Evolutionary conservation across 2,888 invertebrate species (phyloP), one percentile per base, ranked within the genome.

Genomic region (Dynastes grantii): DNA sequence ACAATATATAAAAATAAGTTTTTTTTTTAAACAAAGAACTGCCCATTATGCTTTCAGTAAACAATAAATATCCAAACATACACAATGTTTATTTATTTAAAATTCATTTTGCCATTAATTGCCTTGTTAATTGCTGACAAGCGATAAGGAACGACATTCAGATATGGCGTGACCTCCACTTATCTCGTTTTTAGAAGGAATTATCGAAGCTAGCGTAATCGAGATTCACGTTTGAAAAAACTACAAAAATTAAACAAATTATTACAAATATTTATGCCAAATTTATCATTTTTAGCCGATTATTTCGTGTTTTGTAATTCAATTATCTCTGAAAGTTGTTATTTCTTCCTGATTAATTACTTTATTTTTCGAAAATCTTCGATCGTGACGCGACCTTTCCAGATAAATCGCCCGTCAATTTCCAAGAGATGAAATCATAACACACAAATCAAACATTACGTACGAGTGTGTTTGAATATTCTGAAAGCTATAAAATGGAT

Each of bases 71-170:
- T 32, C 32, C 32, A 32, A 13, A 53, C n/a, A 53, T 16, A 51
- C 13, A 53, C 55, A 64, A 45, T 8, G 49, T 45, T 67, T 67
- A 27, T 67, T 67, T 68, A 51, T 68, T 68, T 68, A 29, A 63
- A 68, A 67, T 68, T 68, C 68, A 49, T 53, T 70, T 58, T 49
- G 58, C 45, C 77, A 70, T 77, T 70, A 77, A 77, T 70, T 40
- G 77, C 37, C 16, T 22, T 55, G 77, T 77, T 77, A 77, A 77
- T 77, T 77, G 70, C 77, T 49, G 70, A 49, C 51, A 68, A 5
- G 51, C 27, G 68, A 68, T 68, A 68, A 68, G 27, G 22, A 29
- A 68, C 49, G 27, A 49, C 22, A 51, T 51, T 27, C 68, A 68
- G 51, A 68, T 68, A 68, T 8, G 29, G 0, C 51, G 22, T 68